Evolutionary conservation across 92 coral and sea anemone species (phyloP).

Genomic region (Isaurus tuberculatus): DNA sequence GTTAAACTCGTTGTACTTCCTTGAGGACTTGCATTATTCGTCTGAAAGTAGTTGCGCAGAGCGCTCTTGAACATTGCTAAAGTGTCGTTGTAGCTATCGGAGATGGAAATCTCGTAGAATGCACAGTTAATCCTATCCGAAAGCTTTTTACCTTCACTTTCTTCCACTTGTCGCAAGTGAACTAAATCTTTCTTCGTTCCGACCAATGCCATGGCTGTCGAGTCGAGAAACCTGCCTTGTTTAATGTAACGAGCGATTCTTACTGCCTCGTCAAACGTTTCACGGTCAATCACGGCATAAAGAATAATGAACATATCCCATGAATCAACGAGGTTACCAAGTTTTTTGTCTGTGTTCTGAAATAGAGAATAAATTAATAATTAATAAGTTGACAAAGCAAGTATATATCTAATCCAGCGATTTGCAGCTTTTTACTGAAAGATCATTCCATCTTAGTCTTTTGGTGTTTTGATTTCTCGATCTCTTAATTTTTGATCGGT

Average conservation of each 20-base stretch:
- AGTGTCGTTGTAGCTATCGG: conserved; percentile 80
- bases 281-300: conserved; percentile 86
- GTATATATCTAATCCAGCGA: too few species aligned
- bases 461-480: too few species aligned
- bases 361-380: neutral
- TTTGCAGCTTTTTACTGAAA: too few species aligned
- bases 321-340: conserved; percentile 70
- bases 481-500: too few species aligned
- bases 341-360: conserved; percentile 88
- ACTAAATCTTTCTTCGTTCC: conserved; percentile 90
- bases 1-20: conserved; percentile 20
- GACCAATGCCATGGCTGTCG: conserved; percentile 73
- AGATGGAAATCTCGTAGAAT: conserved; percentile 91
- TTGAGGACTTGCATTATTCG: neutral
- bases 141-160: conserved; percentile 76
- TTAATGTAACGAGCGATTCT: conserved; percentile 83
- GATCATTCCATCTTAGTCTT: too few species aligned
- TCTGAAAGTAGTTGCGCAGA: conserved; percentile 64
- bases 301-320: conserved; percentile 91
- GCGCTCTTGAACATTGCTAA: conserved; percentile 78
- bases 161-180: conserved; percentile 79
- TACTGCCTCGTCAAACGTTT: conserved; percentile 81
- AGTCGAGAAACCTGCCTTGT: conserved; percentile 72
- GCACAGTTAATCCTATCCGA: conserved; percentile 83
- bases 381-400: too few species aligned